Evolutionary conservation across 2,888 invertebrate genomes (phyloP).

Genomic region (Xanthia icteritia): DNA sequence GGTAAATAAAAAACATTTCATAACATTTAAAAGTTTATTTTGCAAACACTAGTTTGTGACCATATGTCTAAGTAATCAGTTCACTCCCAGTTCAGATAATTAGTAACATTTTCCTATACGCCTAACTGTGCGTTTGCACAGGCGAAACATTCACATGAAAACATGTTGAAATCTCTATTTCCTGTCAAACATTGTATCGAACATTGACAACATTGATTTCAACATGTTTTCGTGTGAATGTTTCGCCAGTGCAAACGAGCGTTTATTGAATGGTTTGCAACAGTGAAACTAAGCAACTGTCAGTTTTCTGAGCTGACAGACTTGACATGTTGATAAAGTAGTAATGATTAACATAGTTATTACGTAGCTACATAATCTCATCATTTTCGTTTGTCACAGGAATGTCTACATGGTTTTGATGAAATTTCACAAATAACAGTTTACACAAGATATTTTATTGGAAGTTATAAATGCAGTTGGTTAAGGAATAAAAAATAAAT

Average conservation of each 20-base stretch:
- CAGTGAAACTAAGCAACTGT: conserved; percentile 1
- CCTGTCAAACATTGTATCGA: no score
- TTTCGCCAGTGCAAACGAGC: no score
- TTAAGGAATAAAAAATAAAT: conserved; percentile 17
- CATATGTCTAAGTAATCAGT: conserved; percentile 49
- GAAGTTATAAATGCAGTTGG: conserved; percentile 44
- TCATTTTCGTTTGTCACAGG: conserved; percentile 16
- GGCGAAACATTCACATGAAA: no score
- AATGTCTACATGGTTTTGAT: conserved; percentile 14
- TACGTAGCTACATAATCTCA: not conserved
- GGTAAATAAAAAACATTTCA: conserved; percentile 27
- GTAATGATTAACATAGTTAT: not conserved
- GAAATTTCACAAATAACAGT: not conserved
- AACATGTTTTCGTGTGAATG: no score
- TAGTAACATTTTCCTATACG: conserved; percentile 19
- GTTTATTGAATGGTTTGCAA: conserved; percentile 6
- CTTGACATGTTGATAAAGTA: not conserved
- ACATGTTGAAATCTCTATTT: no score
- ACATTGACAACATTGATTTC: no score
- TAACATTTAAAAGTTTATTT: conserved; percentile 57
- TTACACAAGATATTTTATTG: conserved; percentile 20
- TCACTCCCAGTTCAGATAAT: conserved; percentile 37
- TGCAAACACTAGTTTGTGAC: conserved; percentile 58
- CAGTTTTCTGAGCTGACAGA: not conserved
- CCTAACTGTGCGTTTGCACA: not conserved